phyloP scores from a whole-genome alignment of 1,140 invertebrate genomes.

The Grapholita molesta region DNA sequence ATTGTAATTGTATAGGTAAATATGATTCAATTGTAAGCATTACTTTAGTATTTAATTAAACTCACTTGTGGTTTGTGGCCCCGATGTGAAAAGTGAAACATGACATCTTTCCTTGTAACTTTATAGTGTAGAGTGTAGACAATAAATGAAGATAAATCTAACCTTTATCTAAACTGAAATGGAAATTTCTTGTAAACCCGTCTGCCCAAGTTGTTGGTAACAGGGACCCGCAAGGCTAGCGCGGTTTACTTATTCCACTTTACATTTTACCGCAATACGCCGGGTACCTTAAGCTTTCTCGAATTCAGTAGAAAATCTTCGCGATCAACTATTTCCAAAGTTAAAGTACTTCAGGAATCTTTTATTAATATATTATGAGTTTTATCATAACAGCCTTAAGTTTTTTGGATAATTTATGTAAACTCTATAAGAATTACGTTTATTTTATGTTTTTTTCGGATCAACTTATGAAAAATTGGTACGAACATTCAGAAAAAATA shows the following conservation, averaged over 20 bases:
- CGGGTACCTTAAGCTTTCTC: not conserved
- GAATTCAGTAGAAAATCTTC: not conserved
- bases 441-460: too few relatives aligned
- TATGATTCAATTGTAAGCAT: not conserved
- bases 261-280: not conserved
- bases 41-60: too few relatives aligned
- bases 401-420: too few relatives aligned
- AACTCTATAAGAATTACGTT: too few relatives aligned
- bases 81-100: too few relatives aligned
- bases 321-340: not conserved
- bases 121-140: not conserved
- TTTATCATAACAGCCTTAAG: too few relatives aligned
- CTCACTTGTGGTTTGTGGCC: too few relatives aligned
- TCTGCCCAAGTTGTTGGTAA: not conserved
- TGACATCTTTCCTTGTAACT: not conserved
- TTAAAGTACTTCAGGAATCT: not conserved
- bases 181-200: not conserved
- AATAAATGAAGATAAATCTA: not conserved
- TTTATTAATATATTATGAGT: too few relatives aligned
- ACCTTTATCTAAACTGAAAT: not conserved
- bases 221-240: not conserved
- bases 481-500: too few relatives aligned
- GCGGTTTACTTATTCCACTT: not conserved
- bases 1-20: not conserved
- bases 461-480: too few relatives aligned